These are phyloP conservation scores for Actinemys pallida DNA, from an alignment of 2,113 vertebrate species.

Conservation along the genomic window DNA sequence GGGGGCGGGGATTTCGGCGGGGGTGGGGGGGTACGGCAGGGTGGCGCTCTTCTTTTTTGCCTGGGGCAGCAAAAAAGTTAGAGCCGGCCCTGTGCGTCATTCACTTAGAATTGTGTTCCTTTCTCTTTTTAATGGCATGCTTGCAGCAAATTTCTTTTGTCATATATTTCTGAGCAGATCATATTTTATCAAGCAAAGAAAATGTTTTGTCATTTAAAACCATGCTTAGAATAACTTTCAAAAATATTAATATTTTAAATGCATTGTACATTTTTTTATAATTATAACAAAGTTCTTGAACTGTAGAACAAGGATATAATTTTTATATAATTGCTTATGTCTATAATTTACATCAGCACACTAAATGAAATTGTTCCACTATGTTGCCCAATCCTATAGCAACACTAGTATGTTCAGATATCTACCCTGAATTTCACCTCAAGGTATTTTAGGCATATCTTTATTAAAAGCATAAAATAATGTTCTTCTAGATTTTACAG, in stretches of 20 bases:
- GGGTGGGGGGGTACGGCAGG: too few species aligned
- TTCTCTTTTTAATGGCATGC: not conserved
- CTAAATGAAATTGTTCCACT: not conserved
- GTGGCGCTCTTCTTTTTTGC: too few species aligned
- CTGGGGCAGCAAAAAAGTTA: too few species aligned
- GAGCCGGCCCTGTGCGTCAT: too few species aligned
- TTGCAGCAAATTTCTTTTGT: constrained; percentile 11
- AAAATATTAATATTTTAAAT: constrained; percentile 50
- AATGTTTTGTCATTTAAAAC: constrained; percentile 20
- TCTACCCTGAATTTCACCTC: not conserved
- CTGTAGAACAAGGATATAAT: not conserved
- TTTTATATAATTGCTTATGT: not conserved
- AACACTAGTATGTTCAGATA: constrained; percentile 5
- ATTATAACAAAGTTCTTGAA: constrained; percentile 31
- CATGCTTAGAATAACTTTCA: constrained; percentile 33
- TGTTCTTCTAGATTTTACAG: constrained; percentile 29
- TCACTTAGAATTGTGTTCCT: not conserved
- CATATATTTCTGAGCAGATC: constrained; percentile 38
- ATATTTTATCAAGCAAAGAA: constrained; percentile 30
- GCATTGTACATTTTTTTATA: constrained; percentile 23
- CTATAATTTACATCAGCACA: not conserved
- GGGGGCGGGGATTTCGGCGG: too few species aligned
- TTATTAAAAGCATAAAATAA: constrained; percentile 19
- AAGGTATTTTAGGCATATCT: not conserved
- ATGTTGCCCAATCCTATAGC: not conserved